Base-by-base conservation (phyloP, 2,113 vertebrate species). In the Caloenas nicobarica region DNA sequence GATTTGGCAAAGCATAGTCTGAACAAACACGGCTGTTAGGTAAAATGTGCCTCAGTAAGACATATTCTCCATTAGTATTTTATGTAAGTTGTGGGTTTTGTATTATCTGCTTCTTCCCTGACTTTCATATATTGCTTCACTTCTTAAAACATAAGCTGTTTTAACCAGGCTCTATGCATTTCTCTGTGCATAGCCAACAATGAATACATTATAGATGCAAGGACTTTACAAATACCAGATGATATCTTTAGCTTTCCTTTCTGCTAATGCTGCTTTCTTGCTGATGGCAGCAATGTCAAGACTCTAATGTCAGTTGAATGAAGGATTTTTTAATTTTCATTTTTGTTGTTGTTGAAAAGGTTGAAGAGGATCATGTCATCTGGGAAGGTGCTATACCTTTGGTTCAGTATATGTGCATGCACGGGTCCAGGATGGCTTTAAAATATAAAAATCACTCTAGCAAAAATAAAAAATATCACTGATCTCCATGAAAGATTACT, bases 41-140 rank as follows among this genome's bases (percentile, higher is more conserved):
- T 73, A 73, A 92, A 91, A 91, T 65, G 34, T 53, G 44, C 76
- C 21, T 89, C 53, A 62, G 50, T 78, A 93, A 91, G 72, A 77
- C 83, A 77, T 53, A 94, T 50, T 90, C 16, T 65, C 26, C 61
- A 60, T 86, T 65, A 3, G n/a, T 74, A 76, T 40, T 50, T 56
- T 36, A 62, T 16, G 17, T 42, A 72, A 88, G 28, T 60, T 69
- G 53, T 82, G 19, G 68, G 86, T 92, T 77, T 44, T 83, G 24
- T 66, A 40, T 53, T 58, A 81, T 91, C 11, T 70, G 18, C 29
- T 86, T 83, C 81, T 76, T 8, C 53, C 57, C 53, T 85, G 71
- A 69, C 68, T 57, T 92, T 86, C 54, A 48, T 11, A 11, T 76
- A 33, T 46, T 71, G 19, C 68, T 90, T 85, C 22, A 38, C 74